These are phyloP conservation scores for Mactromeris polynyma DNA, from an alignment of 2,888 invertebrate species.

Conservation along the genomic window DNA sequence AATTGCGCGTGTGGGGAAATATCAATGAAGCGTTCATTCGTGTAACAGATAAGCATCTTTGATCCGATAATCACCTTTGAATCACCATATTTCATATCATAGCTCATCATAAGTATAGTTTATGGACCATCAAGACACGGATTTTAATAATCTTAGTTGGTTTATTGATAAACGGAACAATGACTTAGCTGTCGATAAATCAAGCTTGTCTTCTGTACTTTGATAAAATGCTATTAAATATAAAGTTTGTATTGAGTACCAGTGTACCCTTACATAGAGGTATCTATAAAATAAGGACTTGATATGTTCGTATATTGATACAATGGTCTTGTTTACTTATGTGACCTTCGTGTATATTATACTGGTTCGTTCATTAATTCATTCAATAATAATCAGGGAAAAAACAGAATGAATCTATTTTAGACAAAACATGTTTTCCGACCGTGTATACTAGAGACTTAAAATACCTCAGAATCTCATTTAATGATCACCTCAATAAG, in stretches of 20 bases:
- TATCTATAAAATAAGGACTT: not conserved
- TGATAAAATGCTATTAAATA: not conserved
- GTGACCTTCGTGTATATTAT: not conserved
- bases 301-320: not conserved
- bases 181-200: not conserved
- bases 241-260: not conserved
- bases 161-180: not conserved
- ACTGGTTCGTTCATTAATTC: not conserved
- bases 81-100: conserved; percentile 13
- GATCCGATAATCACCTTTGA: conserved; percentile 27
- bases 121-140: conserved; percentile 10
- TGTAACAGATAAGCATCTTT: conserved; percentile 47
- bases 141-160: conserved; percentile 8
- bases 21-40: conserved; percentile 45
- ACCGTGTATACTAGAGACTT: no score
- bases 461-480: no score
- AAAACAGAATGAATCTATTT: no score
- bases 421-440: no score
- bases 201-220: not conserved
- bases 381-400: no score
- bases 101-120: conserved; percentile 30
- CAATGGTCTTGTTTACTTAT: not conserved
- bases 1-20: conserved; percentile 57
- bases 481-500: no score
- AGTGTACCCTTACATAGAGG: not conserved